Conservation (phyloP, 2,113 vertebrate genomes). For the Ophiodon elongatus region DNA sequence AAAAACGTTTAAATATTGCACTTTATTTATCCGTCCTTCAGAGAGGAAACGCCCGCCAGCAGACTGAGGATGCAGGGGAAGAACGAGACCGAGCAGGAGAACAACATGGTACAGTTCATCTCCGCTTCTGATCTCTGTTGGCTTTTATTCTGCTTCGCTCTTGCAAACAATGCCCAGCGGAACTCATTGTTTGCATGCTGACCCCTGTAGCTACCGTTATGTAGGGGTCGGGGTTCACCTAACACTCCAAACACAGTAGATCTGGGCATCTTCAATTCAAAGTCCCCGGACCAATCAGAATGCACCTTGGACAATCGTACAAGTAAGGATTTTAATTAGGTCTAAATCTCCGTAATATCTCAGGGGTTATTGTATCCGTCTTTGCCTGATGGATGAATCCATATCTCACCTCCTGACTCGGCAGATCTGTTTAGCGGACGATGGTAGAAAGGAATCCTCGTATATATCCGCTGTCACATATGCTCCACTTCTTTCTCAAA, state of each 20-base stretch:
- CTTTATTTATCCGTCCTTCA: slow-evolving; percentile 17
- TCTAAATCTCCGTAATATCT: no score
- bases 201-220: background rate
- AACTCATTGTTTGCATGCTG: background rate
- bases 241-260: background rate
- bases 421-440: background rate
- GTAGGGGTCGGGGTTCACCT: background rate
- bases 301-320: background rate
- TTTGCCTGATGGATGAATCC: no score
- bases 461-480: background rate
- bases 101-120: slow-evolving; percentile 74
- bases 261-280: background rate
- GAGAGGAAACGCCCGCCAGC: slow-evolving; percentile 20
- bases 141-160: background rate
- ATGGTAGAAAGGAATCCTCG: background rate
- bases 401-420: background rate
- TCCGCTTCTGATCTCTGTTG: background rate
- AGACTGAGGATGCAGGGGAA: slow-evolving; percentile 73
- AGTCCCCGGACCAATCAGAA: background rate
- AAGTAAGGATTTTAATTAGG: background rate
- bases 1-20: background rate
- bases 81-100: slow-evolving; percentile 53
- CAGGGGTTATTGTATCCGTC: no score
- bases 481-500: background rate
- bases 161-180: background rate